A percentile compares a stretch with the other conserved stretches of the same genome.
Evolutionary conservation across 2,888 invertebrate species (phyloP).

Genomic region (Panopea generosa): DNA sequence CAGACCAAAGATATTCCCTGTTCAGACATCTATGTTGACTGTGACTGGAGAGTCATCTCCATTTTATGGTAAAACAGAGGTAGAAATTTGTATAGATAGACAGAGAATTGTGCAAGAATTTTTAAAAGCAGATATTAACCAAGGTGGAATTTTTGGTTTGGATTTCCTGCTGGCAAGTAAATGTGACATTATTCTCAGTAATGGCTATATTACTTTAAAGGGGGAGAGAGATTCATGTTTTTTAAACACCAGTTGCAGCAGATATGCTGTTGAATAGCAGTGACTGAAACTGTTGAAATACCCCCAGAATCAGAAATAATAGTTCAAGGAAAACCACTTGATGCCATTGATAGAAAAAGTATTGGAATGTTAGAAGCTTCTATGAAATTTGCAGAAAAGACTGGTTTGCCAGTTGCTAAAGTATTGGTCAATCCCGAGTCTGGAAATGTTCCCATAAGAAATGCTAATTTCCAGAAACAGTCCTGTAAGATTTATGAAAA

Average conservation of each 20-base stretch:
- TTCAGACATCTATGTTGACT: conserved; percentile 14
- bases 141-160: conserved; percentile 28
- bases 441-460: neutral
- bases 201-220: conserved; percentile 10
- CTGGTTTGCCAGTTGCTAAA: conserved; percentile 24
- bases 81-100: conserved; percentile 15
- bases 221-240: conserved; percentile 19
- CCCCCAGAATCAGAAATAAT: conserved; percentile 21
- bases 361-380: conserved; percentile 11
- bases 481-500: neutral
- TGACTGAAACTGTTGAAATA: conserved; percentile 16
- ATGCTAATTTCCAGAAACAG: conserved; percentile 18
- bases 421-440: conserved; percentile 12
- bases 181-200: conserved; percentile 31
- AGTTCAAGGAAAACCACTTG: conserved; percentile 14
- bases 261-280: conserved; percentile 27
- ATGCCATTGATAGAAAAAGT: conserved; percentile 3
- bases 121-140: conserved; percentile 16
- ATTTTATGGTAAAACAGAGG: conserved; percentile 31
- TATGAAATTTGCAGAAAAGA: conserved; percentile 22
- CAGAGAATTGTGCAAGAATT: conserved; percentile 16
- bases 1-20: conserved; percentile 6
- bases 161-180: conserved; percentile 29
- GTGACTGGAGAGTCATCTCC: conserved; percentile 44
- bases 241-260: neutral